Conservation (phyloP, 2,797 vertebrate genomes). For the Florisuga fusca region DNA sequence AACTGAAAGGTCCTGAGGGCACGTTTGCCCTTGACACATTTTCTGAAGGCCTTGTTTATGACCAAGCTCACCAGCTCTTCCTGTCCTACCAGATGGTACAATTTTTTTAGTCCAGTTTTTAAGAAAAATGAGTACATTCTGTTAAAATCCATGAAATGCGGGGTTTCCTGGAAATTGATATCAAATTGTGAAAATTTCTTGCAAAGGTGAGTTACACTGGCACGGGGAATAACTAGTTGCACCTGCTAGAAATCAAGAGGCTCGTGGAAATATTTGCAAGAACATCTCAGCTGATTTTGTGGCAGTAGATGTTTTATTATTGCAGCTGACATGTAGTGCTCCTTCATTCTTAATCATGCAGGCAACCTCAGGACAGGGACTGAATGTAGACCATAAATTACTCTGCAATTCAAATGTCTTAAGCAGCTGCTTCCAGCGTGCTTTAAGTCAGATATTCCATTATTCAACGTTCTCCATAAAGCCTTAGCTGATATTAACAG, state of each 20-base stretch:
- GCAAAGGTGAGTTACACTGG: not conserved
- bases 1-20: not conserved
- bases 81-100: fast-evolving
- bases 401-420: not conserved
- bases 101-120: not conserved
- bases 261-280: not conserved
- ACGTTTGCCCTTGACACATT: not conserved
- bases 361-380: not conserved
- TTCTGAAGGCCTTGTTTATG: not conserved
- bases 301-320: not conserved
- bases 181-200: not conserved
- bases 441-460: not conserved
- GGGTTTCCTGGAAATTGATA: not conserved
- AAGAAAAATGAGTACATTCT: not conserved
- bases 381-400: not conserved
- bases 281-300: not conserved
- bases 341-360: fast-evolving
- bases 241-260: not conserved
- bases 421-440: not conserved
- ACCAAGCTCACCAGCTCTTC: not conserved
- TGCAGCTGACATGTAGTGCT: not conserved
- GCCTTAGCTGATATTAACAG: not conserved
- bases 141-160: not conserved
- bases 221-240: not conserved
- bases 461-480: not conserved